Evolutionary conservation across 2,888 invertebrate genomes (phyloP), one percentile per base, ranked within the genome.

Genomic region (Caradrina clavipalpis): DNA sequence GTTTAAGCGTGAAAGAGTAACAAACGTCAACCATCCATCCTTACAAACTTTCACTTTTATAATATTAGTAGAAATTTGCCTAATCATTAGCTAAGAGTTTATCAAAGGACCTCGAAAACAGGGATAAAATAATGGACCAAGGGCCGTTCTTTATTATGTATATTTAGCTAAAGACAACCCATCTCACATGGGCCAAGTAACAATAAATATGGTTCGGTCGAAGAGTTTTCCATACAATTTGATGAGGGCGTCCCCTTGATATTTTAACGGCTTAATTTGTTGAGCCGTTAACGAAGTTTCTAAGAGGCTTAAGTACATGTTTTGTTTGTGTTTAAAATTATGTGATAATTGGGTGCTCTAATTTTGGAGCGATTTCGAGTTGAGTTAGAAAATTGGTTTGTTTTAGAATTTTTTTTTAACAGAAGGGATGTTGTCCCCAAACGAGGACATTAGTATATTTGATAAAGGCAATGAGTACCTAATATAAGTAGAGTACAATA

Each of bases 271-370:
- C 64, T 78, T 78, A 82, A 63, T 66, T 71, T 69, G 69, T 68
- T 78, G 47, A 51, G 42, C 55, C 57, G 57, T 51, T 55, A 70
- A 58, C 63, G 56, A 62, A 71, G 63, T 82, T 75, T 39, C 10
- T 75, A 80, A 82, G 82, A 72, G 62, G 80, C 71, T 80, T 80
- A 45, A 45, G 17, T 45, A 82, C 56, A 65, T 50, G 69, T 60
- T 75, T 68, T 82, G 75, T 75, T 79, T 74, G 51, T 78, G 56
- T 78, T 82, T 51, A 57, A 66, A 82, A 75, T 80, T 70, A 72
- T 58, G 72, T 64, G 65, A 57, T 82, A 82, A 80, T 82, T 82
- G 69, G 57, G 45, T 60, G 74, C 49, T 39, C 39, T 59, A 31
- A 59, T 73, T 73, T 59, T 19, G 22, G 50, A 42, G 57, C n/a